Evolutionary conservation across 2,888 invertebrate genomes (phyloP), one percentile per base, ranked within the genome.

Genomic region (Acleris laterana): DNA sequence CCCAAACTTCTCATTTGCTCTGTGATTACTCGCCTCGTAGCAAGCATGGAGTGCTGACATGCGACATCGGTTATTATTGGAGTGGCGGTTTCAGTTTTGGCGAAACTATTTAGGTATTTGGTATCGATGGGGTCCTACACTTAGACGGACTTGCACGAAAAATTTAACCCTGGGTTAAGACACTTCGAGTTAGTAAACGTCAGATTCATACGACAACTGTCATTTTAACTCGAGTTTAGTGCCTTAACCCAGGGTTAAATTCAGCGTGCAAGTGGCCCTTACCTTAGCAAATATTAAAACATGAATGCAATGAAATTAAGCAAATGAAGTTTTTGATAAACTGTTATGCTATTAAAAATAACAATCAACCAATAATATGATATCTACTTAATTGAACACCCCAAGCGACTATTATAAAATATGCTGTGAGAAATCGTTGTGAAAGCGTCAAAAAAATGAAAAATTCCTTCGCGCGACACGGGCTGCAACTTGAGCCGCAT

Each of bases 1-100:
- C 88, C 90, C 88, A 82, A 87, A 89, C 85, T 89, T 88, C 86
- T 88, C 89, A 88, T 89, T 89, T 89, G 84, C 84, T 81, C 79
- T 77, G 80, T 87, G 89, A 90, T 90, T 89, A 85, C 88, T 87
- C 82, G 77, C 77, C 74, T 79, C 77, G 72, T 75, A 79, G 77
- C 38, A 75, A 78, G 64, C 69, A 62, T 68, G 74, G 77, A 77
- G 68, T 67, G 76, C 79, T 85, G 88, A 87, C 87, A 87, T 76
- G 78, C 76, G 79, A 86, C 86, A 84, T 83, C 75, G 78, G 81
- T 82, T 81, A 82, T 83, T 84, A 85, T 86, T 85, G 3, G 32
- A 84, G 84, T 84, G 79, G 88, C 80, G 76, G 75, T 83, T 80
- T 76, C 81, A 69, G 72, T 68, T 52, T 70, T 77, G 69, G 83